Base-by-base conservation (phyloP, 2,113 vertebrate genomes). In the Sinocyclocheilus grahami region DNA sequence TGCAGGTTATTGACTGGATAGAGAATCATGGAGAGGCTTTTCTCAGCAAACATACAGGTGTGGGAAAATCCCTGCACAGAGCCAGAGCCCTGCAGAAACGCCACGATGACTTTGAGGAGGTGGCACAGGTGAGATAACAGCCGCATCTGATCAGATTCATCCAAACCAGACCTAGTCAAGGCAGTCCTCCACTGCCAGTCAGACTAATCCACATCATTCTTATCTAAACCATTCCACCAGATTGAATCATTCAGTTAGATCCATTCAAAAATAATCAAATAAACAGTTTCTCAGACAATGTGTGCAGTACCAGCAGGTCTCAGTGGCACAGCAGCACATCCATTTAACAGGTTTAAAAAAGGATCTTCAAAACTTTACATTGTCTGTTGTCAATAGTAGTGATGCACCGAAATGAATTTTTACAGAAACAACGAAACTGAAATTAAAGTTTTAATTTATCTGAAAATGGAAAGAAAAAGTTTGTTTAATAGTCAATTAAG, bases 1-100 rank as follows among this genome's bases (percentile, higher is more conserved):
- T 9, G 46, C 69, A 99, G 98, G 98, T 99, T 83, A 93, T 99
- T 92, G 98, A 99, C 90, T 99, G 98, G 98, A 99, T 99, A 69
- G 98, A 99, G 92, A 99, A 99, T 91, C 98, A 99, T 0, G 98
- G 98, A 37, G 98, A 99, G 93, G 98, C 98, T 62, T 99, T 99
- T 88, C 96, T 99, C 83, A 99, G 98, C 91, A 99, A 99, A 89
- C 98, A 99, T 82, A 99, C 97, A 0, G 98, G 98, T 6, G 98
- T 99, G 74, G 98, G 98, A 39, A 99, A 99, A 86, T 99, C 98
- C 20, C 92, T 99, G 55, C 98, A 99, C 93, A 95, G 98, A 89
- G 98, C 98, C 87, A 93, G 98, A 89, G 98, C 98, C 22, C 91
- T 99, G 81, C 98, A 99, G 93, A 99, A 99, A 87, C 96, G 98